Percentiles rank a stretch among this genome's conserved stretches.
These are phyloP conservation scores for human DNA, from an alignment of 2,113 vertebrate genomes.

Conservation along the genomic window DNA sequence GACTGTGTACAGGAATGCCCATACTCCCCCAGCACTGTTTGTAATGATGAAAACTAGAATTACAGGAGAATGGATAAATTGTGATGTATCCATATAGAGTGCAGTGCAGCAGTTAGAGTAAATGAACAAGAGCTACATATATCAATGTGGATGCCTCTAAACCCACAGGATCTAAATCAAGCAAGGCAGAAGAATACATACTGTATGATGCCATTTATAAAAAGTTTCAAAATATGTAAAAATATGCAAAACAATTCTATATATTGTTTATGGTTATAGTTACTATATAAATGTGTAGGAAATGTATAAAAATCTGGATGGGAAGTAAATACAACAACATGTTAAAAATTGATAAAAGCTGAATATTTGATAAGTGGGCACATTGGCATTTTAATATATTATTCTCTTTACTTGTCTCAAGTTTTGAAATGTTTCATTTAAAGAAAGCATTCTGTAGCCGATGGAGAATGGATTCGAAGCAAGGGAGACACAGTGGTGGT, in stretches of 20 bases:
- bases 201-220: conserved; percentile 39
- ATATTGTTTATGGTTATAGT: conserved; percentile 58
- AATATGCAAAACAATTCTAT: conserved; percentile 56
- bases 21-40: not conserved
- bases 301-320: conserved; percentile 27
- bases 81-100: not conserved
- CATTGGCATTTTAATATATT: not conserved
- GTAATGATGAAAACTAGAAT: conserved; percentile 10
- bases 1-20: not conserved
- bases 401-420: conserved; percentile 36
- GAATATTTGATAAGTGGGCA: conserved; percentile 39
- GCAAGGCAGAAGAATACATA: not conserved
- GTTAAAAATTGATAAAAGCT: conserved; percentile 63
- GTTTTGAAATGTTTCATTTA: conserved; percentile 37
- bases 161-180: conserved; percentile 24
- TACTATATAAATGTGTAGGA: conserved; percentile 49
- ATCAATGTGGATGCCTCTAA: conserved; percentile 37
- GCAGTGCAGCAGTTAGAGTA: not conserved
- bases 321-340: conserved; percentile 30
- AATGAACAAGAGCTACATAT: conserved; percentile 19
- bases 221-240: conserved; percentile 67
- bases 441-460: not conserved
- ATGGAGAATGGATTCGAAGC: not conserved
- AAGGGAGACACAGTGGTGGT: not conserved
- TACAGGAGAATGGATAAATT: conserved; percentile 14